phyloP scores from a whole-genome alignment of 2,797 vertebrate genomes.

The Artibeus lituratus region DNA sequence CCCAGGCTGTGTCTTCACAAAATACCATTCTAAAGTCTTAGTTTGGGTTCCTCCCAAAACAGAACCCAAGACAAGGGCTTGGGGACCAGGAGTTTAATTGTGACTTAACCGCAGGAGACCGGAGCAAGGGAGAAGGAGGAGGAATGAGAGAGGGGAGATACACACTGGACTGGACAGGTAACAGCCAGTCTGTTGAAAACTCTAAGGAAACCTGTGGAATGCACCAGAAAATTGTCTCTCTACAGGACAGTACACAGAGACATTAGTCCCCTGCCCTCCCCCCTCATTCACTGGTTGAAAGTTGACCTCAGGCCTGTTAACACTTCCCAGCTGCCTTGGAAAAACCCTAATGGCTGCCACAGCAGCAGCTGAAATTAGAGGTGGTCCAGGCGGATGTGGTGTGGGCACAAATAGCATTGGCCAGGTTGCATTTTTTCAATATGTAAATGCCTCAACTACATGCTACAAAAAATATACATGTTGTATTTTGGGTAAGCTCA shows the following conservation, averaged over 20 bases:
- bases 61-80: not conserved
- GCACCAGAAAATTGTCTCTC: not conserved
- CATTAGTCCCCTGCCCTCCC: not conserved
- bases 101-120: not conserved
- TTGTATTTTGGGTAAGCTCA: not conserved
- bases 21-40: not conserved
- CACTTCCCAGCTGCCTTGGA: not conserved
- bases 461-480: not conserved
- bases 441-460: conserved; percentile 14
- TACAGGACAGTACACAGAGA: not conserved
- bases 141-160: not conserved
- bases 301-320: not conserved
- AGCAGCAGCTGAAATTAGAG: not conserved
- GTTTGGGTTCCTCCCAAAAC: not conserved
- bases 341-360: not conserved
- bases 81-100: not conserved
- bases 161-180: not conserved
- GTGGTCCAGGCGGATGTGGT: not conserved
- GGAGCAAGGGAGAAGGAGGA: not conserved
- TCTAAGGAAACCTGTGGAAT: not conserved
- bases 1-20: not conserved
- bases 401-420: conserved; percentile 18
- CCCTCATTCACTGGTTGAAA: not conserved
- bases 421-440: not conserved
- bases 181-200: not conserved